Evolutionary conservation across 2,113 vertebrate genomes (phyloP).

Genomic region (Dromas ardeola): DNA sequence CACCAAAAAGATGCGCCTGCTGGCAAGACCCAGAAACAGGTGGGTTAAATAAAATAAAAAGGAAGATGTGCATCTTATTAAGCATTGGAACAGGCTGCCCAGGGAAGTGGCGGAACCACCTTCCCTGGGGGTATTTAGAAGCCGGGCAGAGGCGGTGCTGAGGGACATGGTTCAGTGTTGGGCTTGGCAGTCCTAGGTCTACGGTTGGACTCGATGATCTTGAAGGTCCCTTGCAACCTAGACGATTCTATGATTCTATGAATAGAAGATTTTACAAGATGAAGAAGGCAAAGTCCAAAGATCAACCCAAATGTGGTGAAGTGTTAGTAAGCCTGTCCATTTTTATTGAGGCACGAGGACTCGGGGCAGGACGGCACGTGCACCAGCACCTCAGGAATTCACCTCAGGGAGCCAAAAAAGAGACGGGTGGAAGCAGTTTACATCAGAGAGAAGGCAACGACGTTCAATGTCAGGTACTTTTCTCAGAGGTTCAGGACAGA

Average conservation of each 20-base stretch:
- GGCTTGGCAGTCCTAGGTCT: not conserved
- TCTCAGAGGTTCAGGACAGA: not conserved
- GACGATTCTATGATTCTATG: not conserved
- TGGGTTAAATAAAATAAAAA: not conserved
- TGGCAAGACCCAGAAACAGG: not conserved
- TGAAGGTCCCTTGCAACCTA: not conserved
- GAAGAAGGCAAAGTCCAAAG: not conserved
- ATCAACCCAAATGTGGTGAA: not conserved
- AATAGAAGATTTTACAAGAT: not conserved
- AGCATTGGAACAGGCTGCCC: not conserved
- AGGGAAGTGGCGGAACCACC: not conserved
- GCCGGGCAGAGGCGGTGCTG: not conserved
- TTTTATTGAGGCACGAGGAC: not conserved
- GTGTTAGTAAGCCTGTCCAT: not conserved
- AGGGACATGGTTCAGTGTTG: not conserved
- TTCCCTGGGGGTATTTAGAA: not conserved
- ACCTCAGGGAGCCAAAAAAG: not conserved
- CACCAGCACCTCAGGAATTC: not conserved
- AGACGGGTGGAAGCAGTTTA: not conserved
- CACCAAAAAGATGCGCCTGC: not conserved
- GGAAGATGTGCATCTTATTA: not conserved
- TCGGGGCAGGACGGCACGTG: rapidly evolving
- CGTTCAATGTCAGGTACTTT: no score
- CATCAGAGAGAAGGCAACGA: not conserved
- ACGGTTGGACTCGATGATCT: no score